A percentile compares a stretch with the other conserved stretches of the same genome.
Evolutionary conservation across 23 tunicate species (phyloP).

Genomic region (Aplidium turbinatum): DNA sequence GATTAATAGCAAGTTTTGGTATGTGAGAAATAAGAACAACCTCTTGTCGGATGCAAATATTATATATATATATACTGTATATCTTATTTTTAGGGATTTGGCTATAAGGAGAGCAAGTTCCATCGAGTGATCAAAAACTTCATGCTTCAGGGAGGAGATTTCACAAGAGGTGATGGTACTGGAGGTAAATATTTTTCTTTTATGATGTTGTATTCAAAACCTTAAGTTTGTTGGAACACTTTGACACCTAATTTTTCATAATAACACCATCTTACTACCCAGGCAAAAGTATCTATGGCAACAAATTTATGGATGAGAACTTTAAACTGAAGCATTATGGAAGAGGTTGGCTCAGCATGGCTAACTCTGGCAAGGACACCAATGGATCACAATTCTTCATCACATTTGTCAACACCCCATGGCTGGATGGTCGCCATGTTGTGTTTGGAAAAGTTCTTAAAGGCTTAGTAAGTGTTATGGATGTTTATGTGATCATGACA

Average conservation of each 20-base stretch:
- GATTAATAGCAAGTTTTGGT: no score
- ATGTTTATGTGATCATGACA: no score
- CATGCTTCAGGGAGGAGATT: constrained; percentile 95
- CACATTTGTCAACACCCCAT: constrained; percentile 51
- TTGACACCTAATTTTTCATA: background rate
- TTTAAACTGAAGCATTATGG: constrained; percentile 67
- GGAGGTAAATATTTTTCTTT: constrained; percentile 49
- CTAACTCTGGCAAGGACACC: constrained; percentile 67
- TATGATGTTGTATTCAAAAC: no score
- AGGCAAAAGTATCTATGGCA: constrained; percentile 81
- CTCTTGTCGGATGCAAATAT: no score
- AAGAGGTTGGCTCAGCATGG: constrained; percentile 63
- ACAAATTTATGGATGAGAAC: constrained; percentile 67
- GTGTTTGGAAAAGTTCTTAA: constrained; percentile 65
- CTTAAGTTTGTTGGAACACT: no score
- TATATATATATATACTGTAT: background rate
- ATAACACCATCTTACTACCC: background rate
- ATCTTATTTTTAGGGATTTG: constrained; percentile 58
- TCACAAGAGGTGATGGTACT: constrained; percentile 80
- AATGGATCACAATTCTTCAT: constrained; percentile 73
- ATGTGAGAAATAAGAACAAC: no score
- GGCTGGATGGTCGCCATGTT: constrained; percentile 74
- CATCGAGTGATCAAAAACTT: constrained; percentile 85
- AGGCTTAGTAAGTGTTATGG: constrained; percentile 61
- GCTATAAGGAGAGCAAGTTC: constrained; percentile 78